These are phyloP conservation scores for Danio albolineatus DNA, from an alignment of 2,797 vertebrate species.

Conservation along the genomic window DNA sequence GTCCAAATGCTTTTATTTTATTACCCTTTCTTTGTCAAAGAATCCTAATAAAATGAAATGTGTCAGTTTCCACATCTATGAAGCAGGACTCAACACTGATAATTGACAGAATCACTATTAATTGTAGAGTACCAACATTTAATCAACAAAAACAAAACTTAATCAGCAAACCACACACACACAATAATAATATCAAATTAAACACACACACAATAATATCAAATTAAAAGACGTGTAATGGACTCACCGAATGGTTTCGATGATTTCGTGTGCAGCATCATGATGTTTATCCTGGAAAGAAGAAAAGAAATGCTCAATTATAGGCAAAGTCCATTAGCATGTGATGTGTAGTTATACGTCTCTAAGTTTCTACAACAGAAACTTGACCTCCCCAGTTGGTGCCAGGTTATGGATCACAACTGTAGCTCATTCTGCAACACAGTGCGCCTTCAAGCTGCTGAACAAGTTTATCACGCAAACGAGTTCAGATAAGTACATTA, in stretches of 20 bases:
- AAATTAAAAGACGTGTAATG: neutral
- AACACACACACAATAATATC: no score
- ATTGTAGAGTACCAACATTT: no score
- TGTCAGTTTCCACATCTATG: no score
- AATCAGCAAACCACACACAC: no score
- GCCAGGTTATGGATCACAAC: slow-evolving; percentile 3
- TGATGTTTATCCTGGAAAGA: slow-evolving; percentile 97
- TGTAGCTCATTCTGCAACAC: neutral
- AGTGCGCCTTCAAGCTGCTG: neutral
- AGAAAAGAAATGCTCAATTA: neutral
- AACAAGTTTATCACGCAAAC: neutral
- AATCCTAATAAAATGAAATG: no score
- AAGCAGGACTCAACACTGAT: no score
- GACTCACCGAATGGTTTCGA: slow-evolving; percentile 97
- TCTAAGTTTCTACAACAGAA: slow-evolving; percentile 14
- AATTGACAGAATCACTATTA: no score
- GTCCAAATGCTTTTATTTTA: no score
- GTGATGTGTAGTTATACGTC: neutral
- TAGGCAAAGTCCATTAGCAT: neutral
- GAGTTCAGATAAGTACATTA: neutral
- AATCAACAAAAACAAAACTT: no score
- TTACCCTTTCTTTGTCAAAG: no score
- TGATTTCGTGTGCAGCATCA: slow-evolving; percentile 99
- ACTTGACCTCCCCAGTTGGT: neutral
- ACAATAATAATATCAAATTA: neutral